Evolutionary conservation across 2,797 vertebrate species (phyloP).

Genomic region (Vultur gryphus): DNA sequence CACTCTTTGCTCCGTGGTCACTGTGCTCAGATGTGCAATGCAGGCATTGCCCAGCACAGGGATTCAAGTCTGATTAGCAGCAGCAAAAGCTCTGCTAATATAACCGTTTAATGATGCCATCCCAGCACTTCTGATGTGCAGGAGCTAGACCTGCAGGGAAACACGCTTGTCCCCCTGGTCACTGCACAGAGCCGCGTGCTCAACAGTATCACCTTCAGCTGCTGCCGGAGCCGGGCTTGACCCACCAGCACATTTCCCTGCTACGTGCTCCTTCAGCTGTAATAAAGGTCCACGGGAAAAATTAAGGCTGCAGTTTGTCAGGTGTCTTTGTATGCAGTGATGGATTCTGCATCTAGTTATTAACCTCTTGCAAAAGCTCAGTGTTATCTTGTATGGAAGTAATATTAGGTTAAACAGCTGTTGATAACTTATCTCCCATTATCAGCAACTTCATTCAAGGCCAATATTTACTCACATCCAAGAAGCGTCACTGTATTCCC

Average conservation of each 20-base stretch:
- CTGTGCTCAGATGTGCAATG: fast-evolving
- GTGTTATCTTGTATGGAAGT: not conserved
- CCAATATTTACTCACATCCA: slow-evolving; percentile 2
- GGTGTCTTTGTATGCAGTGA: not conserved
- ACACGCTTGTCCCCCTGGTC: not conserved
- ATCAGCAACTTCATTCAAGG: not conserved
- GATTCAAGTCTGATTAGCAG: not conserved
- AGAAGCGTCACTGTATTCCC: not conserved
- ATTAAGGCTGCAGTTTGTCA: not conserved
- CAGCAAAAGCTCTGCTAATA: not conserved
- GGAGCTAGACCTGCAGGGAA: not conserved
- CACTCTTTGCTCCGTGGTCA: not conserved
- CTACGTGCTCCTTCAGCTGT: not conserved
- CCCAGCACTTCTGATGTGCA: not conserved
- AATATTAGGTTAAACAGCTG: slow-evolving; percentile 49
- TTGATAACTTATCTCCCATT: slow-evolving; percentile 50
- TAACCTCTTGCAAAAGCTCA: not conserved
- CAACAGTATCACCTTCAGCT: not conserved
- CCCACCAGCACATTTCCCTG: not conserved
- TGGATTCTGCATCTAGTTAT: slow-evolving; percentile 8
- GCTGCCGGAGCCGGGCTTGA: not conserved
- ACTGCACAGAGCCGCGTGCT: not conserved
- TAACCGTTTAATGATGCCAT: fast-evolving
- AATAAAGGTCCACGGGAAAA: not conserved
- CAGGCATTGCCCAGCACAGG: not conserved